Percentiles rank a stretch among this genome's conserved stretches.
Evolutionary conservation across 2,888 invertebrate species (phyloP).

Genomic region (Lydus trimaculatus): DNA sequence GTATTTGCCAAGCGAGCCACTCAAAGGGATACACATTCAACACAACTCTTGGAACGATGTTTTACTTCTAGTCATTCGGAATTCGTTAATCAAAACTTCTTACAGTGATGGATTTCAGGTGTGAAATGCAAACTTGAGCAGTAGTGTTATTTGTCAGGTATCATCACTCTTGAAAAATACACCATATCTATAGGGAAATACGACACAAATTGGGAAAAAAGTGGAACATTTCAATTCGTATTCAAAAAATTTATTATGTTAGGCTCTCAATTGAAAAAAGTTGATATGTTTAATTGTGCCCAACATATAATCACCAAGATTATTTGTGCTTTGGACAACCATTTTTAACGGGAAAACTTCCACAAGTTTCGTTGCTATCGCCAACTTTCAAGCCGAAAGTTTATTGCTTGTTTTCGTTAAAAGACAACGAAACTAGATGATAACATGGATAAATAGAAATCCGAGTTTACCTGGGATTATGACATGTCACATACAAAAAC

Average conservation of each 20-base stretch:
- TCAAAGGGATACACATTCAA: slow-evolving; percentile 20
- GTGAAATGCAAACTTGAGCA: slow-evolving; percentile 6
- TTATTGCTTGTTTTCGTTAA: not conserved
- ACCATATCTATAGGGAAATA: slow-evolving; percentile 7
- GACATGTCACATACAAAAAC: not conserved
- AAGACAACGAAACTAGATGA: not conserved
- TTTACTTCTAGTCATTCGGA: slow-evolving; percentile 38
- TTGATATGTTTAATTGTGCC: no score
- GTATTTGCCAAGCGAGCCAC: slow-evolving; percentile 29
- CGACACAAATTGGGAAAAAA: slow-evolving; percentile 38
- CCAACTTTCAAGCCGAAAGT: not conserved
- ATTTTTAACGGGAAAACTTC: slow-evolving; percentile 11
- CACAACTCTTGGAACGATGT: slow-evolving; percentile 18
- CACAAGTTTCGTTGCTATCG: not conserved
- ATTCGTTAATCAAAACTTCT: slow-evolving; percentile 48
- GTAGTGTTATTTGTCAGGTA: slow-evolving; percentile 20
- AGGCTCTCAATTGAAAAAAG: slow-evolving; percentile 40
- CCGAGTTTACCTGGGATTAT: not conserved
- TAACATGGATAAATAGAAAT: not conserved
- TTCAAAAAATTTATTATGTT: slow-evolving; percentile 21
- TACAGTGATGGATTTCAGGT: slow-evolving; percentile 35
- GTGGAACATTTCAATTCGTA: slow-evolving; percentile 52
- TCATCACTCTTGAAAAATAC: slow-evolving; percentile 8
- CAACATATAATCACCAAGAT: slow-evolving; percentile 19
- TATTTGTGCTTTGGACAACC: slow-evolving; percentile 10